Percentiles rank a stretch among this genome's conserved stretches.
phyloP scores from a whole-genome alignment of 2,113 vertebrate species.

The Prunella himalayana region DNA sequence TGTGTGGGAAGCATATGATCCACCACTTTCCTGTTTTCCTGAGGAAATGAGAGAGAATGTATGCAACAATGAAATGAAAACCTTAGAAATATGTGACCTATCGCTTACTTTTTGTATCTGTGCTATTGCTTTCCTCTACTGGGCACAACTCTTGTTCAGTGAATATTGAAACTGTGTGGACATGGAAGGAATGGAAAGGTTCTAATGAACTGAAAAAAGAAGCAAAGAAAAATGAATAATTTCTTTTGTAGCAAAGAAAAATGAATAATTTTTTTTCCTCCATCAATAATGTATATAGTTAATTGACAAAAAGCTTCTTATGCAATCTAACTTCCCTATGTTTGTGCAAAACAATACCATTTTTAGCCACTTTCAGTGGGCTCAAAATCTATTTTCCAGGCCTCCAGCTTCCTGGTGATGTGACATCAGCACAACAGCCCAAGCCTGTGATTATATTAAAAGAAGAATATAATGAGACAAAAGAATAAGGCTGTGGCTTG shows the following conservation, averaged over 20 bases:
- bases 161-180: neutral
- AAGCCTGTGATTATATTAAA: constrained; percentile 59
- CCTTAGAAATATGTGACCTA: neutral
- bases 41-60: neutral
- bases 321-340: neutral
- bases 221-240: neutral
- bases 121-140: neutral
- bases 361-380: constrained; percentile 5
- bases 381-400: constrained; percentile 7
- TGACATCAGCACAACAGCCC: constrained; percentile 44
- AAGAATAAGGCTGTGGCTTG: constrained; percentile 30
- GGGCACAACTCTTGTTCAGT: neutral
- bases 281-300: neutral
- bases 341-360: constrained; percentile 29
- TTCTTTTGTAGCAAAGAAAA: neutral
- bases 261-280: neutral
- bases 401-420: constrained; percentile 51
- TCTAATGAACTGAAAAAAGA: neutral
- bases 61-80: neutral
- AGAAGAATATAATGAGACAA: constrained; percentile 47
- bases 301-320: neutral
- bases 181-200: neutral
- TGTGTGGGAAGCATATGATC: neutral
- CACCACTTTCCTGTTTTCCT: neutral
- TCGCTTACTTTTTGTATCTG: neutral